Evolutionary conservation across 2,888 invertebrate genomes (phyloP), one percentile per base, ranked within the genome.

Genomic region (Meiosimyza platycephala): DNA sequence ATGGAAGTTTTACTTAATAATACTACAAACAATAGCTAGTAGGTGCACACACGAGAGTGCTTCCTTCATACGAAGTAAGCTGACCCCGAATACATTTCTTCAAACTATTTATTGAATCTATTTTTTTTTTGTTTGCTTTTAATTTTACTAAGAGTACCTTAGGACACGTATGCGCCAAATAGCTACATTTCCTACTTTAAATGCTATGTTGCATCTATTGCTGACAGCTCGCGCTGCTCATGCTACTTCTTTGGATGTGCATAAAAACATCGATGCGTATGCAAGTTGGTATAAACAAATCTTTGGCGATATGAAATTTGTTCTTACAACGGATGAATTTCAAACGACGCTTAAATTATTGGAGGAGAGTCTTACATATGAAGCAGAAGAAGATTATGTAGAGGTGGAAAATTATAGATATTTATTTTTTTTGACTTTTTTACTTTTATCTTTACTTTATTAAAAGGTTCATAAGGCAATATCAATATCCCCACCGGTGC

Each of bases 281-380:
- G 82, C 84, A 6, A 80, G 81, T 33, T 86, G 86, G 87, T 87
- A 85, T 65, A 87, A 86, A 52, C 81, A 80, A 18, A 78, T 85
- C 52, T 82, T 86, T 51, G 83, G 83, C 1, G 86, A 87, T 77
- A 86, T 86, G 85, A 85, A 84, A 28, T 83, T 83, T 71, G 67
- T 77, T 3, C 72, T 86, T 2, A 79, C 78, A 13, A 33, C 74
- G 1, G 81, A 81, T 13, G 81, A 83, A 65, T 86, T 86, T 72
- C 82, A 83, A 73, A 72, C 77, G 13, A 71, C 83, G 13, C 73
- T 87, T 4, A 72, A 75, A 4, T 74, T 84, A 57, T 69, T 86
- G 28, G 79, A 81, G 9, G 79, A 83, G 50, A 78, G 82, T n/a
- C 74, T 85, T 15, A 72, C 76, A 7, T 83, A 82, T 60, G 86